These are phyloP conservation scores for Halichoerus grypus DNA, from an alignment of 2,113 vertebrate genomes.

Conservation along the genomic window DNA sequence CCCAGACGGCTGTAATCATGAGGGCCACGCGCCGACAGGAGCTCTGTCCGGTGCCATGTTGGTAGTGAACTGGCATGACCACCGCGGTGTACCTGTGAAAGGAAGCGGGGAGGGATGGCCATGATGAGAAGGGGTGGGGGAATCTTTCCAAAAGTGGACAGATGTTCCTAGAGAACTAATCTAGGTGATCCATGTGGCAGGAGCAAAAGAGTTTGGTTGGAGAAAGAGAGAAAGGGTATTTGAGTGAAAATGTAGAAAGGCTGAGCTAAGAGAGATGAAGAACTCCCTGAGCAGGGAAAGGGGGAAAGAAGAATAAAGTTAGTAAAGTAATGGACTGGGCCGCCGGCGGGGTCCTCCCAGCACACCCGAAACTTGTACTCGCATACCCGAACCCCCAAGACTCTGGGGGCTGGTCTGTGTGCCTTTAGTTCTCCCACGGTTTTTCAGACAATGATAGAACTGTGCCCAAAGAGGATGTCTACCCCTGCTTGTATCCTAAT, in stretches of 20 bases:
- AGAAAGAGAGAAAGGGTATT: background rate
- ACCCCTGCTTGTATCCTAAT: background rate
- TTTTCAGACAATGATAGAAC: background rate
- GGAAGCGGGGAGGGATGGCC: constrained; percentile 28
- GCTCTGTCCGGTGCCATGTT: constrained; percentile 94
- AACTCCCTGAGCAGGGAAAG: background rate
- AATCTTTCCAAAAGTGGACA: background rate
- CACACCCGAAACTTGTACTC: background rate
- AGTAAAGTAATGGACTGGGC: accelerated
- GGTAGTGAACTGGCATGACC: constrained; percentile 95
- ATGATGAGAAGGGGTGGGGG: background rate
- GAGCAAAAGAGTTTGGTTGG: background rate
- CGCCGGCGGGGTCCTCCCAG: background rate
- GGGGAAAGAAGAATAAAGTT: background rate
- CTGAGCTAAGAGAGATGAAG: background rate
- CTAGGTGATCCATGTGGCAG: background rate
- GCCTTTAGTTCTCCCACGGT: background rate
- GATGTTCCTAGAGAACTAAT: background rate
- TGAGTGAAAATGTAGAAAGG: background rate
- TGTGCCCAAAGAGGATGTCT: background rate
- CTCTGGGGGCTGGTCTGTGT: background rate
- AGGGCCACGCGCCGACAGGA: constrained; percentile 94
- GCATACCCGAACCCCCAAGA: background rate
- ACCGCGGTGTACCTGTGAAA: constrained; percentile 94
- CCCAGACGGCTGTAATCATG: constrained; percentile 95